Conservation (phyloP, 2,113 vertebrate species). For the Gavia stellata region DNA sequence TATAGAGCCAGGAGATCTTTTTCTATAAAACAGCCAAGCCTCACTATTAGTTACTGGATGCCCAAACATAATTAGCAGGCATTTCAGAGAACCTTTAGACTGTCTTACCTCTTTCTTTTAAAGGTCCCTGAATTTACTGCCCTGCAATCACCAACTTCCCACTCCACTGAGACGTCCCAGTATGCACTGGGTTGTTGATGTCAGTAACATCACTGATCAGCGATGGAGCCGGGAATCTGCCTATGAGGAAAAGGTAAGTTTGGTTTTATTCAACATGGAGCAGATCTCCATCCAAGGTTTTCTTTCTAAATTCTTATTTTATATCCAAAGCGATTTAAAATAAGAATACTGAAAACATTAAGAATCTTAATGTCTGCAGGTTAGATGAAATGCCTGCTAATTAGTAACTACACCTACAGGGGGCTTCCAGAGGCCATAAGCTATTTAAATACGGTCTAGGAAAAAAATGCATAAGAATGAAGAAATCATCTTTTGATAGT, state of each 20-base stretch:
- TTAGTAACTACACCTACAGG: slow-evolving; percentile 51
- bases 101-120: slow-evolving; percentile 84
- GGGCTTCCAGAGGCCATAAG: slow-evolving; percentile 68
- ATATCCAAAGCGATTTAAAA: slow-evolving; percentile 73
- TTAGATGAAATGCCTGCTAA: slow-evolving; percentile 81
- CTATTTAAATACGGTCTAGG: not conserved
- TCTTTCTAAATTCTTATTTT: slow-evolving; percentile 75
- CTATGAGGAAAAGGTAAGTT: slow-evolving; percentile 85
- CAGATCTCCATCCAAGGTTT: slow-evolving; percentile 82
- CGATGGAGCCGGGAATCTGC: slow-evolving; percentile 79
- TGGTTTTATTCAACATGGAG: slow-evolving; percentile 78
- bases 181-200: slow-evolving; percentile 77
- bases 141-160: slow-evolving; percentile 81
- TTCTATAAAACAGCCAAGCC: not conserved
- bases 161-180: slow-evolving; percentile 80
- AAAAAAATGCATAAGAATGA: not conserved
- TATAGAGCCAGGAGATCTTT: not conserved
- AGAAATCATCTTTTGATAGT: not conserved
- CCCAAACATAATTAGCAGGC: slow-evolving; percentile 76
- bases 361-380: slow-evolving; percentile 68
- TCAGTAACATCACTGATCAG: slow-evolving; percentile 78
- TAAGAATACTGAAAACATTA: slow-evolving; percentile 78
- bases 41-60: slow-evolving; percentile 65
- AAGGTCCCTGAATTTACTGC: slow-evolving; percentile 81
- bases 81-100: slow-evolving; percentile 82